Conservation (phyloP, 2,888 invertebrate species). For the Esperia sulphurella region DNA sequence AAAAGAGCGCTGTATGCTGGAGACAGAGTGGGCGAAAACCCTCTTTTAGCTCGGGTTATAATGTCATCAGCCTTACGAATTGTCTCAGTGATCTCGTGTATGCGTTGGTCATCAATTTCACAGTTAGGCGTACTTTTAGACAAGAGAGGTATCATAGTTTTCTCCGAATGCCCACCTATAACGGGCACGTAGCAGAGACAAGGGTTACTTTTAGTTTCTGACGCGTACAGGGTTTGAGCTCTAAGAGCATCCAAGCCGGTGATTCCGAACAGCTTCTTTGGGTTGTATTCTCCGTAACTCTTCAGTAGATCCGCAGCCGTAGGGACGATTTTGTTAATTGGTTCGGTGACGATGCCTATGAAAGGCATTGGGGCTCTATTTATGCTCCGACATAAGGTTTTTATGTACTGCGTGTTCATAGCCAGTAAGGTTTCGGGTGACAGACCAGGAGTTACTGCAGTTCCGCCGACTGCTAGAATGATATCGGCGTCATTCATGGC, state of each 20-base stretch:
- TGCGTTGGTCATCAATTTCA: conserved; percentile 59
- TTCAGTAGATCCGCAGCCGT: conserved; percentile 64
- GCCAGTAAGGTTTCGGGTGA: conserved; percentile 80
- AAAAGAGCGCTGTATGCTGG: conserved; percentile 81
- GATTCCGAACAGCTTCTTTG: conserved; percentile 84
- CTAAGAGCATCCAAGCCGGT: conserved; percentile 86
- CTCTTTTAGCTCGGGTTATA: conserved; percentile 81
- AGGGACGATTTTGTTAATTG: conserved; percentile 63
- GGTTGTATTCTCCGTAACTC: conserved; percentile 73
- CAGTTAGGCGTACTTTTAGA: conserved; percentile 83
- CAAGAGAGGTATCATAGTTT: conserved; percentile 87
- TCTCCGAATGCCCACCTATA: conserved; percentile 86
- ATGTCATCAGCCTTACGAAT: conserved; percentile 81
- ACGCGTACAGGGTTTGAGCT: conserved; percentile 87
- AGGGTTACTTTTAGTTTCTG: conserved; percentile 81
- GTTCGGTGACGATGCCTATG: conserved; percentile 64
- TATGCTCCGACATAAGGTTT: conserved; percentile 39
- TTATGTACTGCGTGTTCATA: conserved; percentile 59
- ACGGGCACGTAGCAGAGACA: conserved; percentile 85
- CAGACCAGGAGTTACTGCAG: conserved; percentile 79
- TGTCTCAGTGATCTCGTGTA: conserved; percentile 46
- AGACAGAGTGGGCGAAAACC: conserved; percentile 79
- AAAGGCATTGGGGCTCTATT: conserved; percentile 54
- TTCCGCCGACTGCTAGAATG: conserved; percentile 83
- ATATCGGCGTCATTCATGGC: conserved; percentile 79